A percentile compares a stretch with the other conserved stretches of the same genome.
These are phyloP conservation scores for Leuctra nigra DNA, from an alignment of 2,888 invertebrate species.

Conservation along the genomic window DNA sequence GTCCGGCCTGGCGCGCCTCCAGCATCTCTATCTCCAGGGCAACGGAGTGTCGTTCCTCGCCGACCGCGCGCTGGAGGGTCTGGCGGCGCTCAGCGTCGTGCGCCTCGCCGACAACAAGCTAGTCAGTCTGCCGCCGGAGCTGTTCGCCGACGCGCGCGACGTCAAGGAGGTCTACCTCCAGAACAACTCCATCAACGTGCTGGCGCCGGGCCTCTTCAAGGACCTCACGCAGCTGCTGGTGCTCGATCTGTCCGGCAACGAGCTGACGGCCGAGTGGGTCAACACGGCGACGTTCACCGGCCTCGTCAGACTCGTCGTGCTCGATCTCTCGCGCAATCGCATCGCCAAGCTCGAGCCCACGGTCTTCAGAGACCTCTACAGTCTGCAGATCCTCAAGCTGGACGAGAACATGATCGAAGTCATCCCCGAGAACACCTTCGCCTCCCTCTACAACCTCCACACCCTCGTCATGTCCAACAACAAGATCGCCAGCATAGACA, in stretches of 20 bases:
- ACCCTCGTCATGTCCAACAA: conserved; percentile 77
- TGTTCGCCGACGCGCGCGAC: conserved; percentile 71
- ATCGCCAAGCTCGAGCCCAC: conserved; percentile 68
- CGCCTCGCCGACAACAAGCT: conserved; percentile 76
- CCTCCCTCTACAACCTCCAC: conserved; percentile 68
- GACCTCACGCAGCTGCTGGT: conserved; percentile 68
- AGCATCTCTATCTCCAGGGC: conserved; percentile 67
- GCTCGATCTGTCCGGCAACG: conserved; percentile 70
- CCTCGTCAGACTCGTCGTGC: conserved; percentile 64
- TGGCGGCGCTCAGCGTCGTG: conserved; percentile 63
- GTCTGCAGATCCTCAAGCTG: conserved; percentile 70
- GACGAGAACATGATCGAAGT: conserved; percentile 72
- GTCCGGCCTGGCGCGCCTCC: conserved; percentile 61
- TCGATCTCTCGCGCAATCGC: conserved; percentile 70
- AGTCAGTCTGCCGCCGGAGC: conserved; percentile 70
- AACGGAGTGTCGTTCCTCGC: conserved; percentile 70
- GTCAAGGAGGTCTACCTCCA: conserved; percentile 73
- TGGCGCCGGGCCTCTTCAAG: conserved; percentile 72
- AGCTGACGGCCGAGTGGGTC: conserved; percentile 75
- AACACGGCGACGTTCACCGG: conserved; percentile 74
- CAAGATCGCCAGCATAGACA: conserved; percentile 65
- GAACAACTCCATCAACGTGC: conserved; percentile 73
- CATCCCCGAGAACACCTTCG: conserved; percentile 71
- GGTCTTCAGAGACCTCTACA: conserved; percentile 70
- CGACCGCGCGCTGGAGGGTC: conserved; percentile 69